A percentile compares a stretch with the other conserved stretches of the same genome.
Conservation (phyloP, 2,797 vertebrate genomes). For the Peromyscus eremicus region DNA sequence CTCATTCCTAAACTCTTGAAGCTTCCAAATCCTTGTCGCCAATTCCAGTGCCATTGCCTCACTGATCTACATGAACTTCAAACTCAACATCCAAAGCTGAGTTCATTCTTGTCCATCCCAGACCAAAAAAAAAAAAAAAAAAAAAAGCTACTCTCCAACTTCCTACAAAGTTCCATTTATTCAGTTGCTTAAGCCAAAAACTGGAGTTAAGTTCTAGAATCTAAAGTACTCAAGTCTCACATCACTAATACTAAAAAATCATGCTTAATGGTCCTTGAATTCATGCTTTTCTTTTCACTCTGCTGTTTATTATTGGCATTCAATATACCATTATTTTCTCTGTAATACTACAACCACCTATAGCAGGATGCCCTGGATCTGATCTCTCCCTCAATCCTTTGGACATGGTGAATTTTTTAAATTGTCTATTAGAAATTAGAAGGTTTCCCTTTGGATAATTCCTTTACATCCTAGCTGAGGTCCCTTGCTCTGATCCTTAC, state of each 20-base stretch:
- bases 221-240: background rate
- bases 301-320: background rate
- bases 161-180: background rate
- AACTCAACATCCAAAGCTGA: conserved; percentile 5
- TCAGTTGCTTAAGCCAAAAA: background rate
- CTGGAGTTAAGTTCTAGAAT: background rate
- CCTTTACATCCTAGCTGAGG: background rate
- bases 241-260: background rate
- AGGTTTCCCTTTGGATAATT: background rate
- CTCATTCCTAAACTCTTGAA: background rate
- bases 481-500: background rate
- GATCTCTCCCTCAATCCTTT: background rate
- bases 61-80: background rate
- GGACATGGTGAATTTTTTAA: background rate
- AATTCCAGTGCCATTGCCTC: background rate
- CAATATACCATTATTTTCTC: background rate
- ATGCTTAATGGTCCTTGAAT: background rate
- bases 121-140: background rate
- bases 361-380: rapidly evolving
- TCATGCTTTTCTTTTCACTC: background rate
- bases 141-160: background rate
- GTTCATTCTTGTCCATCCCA: background rate
- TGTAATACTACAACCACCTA: background rate
- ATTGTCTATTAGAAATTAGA: background rate
- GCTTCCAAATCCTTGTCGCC: background rate